Conservation (phyloP, 2,888 invertebrate genomes). For the Caradrina kadenii region DNA sequence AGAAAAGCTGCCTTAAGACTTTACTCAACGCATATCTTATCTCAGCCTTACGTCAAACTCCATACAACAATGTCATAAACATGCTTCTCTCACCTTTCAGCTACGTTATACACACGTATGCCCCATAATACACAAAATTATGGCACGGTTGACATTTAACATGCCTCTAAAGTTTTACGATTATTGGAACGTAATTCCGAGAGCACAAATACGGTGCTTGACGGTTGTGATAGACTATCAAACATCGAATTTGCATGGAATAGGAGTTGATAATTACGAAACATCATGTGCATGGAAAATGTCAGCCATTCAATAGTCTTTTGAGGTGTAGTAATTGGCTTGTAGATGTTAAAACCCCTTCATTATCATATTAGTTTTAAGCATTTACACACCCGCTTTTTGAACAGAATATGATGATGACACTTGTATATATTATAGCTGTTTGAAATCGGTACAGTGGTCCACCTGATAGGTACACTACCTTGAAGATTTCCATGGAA, state of each 20-base stretch:
- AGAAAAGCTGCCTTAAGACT: too few relatives aligned
- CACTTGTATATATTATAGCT: background rate
- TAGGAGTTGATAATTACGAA: constrained; percentile 30
- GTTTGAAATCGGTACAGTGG: too few relatives aligned
- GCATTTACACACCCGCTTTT: background rate
- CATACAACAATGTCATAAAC: too few relatives aligned
- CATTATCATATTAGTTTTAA: background rate
- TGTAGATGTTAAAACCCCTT: background rate
- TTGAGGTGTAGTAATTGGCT: constrained; percentile 4
- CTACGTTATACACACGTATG: constrained; percentile 7
- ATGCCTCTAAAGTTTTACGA: constrained; percentile 45
- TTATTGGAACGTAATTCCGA: constrained; percentile 18
- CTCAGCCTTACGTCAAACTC: too few relatives aligned
- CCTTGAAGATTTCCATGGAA: too few relatives aligned
- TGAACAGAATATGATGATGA: background rate
- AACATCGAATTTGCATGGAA: constrained; percentile 36
- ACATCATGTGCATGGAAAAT: constrained; percentile 35
- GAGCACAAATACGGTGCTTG: constrained; percentile 23
- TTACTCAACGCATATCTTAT: too few relatives aligned
- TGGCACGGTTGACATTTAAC: constrained; percentile 41
- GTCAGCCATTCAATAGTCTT: constrained; percentile 9
- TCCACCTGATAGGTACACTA: too few relatives aligned
- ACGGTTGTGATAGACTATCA: constrained; percentile 36
- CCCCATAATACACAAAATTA: constrained; percentile 7
- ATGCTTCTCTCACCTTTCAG: background rate